These are phyloP conservation scores for Rotaria magnacalcarata DNA, from an alignment of 2,888 invertebrate species.

Conservation along the genomic window DNA sequence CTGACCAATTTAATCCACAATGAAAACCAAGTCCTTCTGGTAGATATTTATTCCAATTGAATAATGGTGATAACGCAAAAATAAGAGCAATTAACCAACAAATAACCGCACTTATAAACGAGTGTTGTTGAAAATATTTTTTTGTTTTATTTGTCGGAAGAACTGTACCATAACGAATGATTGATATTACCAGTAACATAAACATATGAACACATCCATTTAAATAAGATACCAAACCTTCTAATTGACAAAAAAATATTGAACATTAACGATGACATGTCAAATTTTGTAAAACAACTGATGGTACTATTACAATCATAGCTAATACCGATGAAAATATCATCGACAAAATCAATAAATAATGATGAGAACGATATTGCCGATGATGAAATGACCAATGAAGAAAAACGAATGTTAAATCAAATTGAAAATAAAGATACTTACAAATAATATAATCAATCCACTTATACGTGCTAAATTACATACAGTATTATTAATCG, in stretches of 20 bases:
- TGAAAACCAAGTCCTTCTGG: constrained; percentile 25
- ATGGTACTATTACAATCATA: neutral
- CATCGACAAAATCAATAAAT: neutral
- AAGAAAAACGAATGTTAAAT: constrained; percentile 25
- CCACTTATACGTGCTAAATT: neutral
- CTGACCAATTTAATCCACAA: constrained; percentile 32
- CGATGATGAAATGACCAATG: constrained; percentile 15
- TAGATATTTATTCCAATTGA: neutral
- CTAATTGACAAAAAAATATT: neutral
- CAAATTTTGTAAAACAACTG: neutral
- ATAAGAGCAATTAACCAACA: neutral
- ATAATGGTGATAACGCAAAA: neutral
- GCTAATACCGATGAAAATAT: neutral
- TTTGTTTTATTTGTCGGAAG: neutral
- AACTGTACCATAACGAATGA: neutral
- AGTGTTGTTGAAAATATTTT: neutral
- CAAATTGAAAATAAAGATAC: neutral
- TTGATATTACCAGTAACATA: neutral
- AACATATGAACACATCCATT: constrained; percentile 9
- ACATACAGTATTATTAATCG: neutral
- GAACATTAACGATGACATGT: neutral
- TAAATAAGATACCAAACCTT: neutral
- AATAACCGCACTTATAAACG: neutral
- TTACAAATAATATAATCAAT: neutral
- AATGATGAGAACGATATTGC: neutral